Base-by-base conservation (phyloP, 2,797 vertebrate genomes). In the Pseudochaenichthys georgianus region DNA sequence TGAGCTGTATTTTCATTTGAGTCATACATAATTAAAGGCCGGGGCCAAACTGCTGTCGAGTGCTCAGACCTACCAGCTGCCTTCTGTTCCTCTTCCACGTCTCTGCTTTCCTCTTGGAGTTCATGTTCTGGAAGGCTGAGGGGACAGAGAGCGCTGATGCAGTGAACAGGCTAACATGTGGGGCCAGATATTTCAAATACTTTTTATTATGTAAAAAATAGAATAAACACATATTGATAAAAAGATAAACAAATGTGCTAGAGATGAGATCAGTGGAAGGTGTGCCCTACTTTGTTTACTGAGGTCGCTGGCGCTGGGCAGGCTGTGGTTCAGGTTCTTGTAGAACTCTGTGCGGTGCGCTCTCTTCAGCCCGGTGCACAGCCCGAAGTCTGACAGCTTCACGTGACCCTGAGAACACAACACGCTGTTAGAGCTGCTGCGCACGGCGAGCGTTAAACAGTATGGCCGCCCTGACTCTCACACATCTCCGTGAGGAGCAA, bases 51-150 rank as follows among this genome's bases (percentile, higher is more conserved):
- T 53, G 53, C 9, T 38, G 13, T 3, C 5, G 7, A 13, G 58
- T 23, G 50, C 38, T 68, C 46, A 59, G 47, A 82, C 85, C 0
- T 80, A 99, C 98, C 96, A 99, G 92, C 82, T 99, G 98, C 62
- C 98, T 93, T 61, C 98, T 93, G 90, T 99, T 99, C 88, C 98
- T 99, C 94, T 99, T 99, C 98, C 98, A 99, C 0, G 98, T 99
- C 90, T 99, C 98, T 83, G 98, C 98, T 96, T 99, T 99, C 90
- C 98, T 96, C 90, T 99, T 99, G 12, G 98, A 99, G 90, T 99
- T 99, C 98, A 99, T 99, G 84, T 99, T 99, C 94, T 99, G 98
- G 89, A 99, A 99, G 5, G 98, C 98, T 99, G 90, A 52, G 41
- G 11, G 73, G 31, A 62, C 10, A 80, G 1, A 16, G 6, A 9